These are phyloP conservation scores for Heliangelus exortis DNA, from an alignment of 2,797 vertebrate genomes.

Conservation along the genomic window DNA sequence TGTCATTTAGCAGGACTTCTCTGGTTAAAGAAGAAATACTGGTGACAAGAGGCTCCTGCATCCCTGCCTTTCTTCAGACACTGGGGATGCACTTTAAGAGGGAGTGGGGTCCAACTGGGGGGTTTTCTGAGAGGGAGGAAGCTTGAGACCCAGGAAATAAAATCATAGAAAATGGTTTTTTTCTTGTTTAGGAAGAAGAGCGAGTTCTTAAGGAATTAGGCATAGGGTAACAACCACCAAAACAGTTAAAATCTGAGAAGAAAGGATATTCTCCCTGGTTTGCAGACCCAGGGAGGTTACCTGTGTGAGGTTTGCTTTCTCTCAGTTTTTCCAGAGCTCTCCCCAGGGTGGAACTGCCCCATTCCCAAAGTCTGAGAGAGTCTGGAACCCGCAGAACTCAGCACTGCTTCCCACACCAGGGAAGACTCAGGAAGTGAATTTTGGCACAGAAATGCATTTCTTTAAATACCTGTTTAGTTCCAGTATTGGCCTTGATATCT, in stretches of 20 bases:
- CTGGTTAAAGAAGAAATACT: not conserved
- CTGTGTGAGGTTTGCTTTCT: not conserved
- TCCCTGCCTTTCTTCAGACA: not conserved
- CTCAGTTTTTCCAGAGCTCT: not conserved
- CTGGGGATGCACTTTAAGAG: not conserved
- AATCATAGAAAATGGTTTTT: not conserved
- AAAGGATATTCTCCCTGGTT: not conserved
- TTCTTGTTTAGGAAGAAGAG: not conserved
- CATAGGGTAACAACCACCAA: not conserved
- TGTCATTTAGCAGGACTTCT: not conserved
- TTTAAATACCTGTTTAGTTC: not conserved
- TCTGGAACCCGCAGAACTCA: not conserved
- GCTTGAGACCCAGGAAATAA: not conserved
- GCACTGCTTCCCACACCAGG: not conserved
- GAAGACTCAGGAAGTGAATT: not conserved
- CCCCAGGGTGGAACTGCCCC: not conserved
- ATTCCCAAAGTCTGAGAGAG: not conserved
- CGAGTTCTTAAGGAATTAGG: not conserved
- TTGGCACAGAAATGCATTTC: not conserved
- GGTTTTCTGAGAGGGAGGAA: not conserved
- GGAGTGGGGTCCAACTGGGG: not conserved
- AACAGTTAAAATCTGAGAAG: not conserved
- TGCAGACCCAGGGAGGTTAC: not conserved
- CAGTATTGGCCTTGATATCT: not conserved
- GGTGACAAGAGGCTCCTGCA: not conserved